phyloP scores from a whole-genome alignment of 2,113 vertebrate species.

The Macroglossus sobrinus region DNA sequence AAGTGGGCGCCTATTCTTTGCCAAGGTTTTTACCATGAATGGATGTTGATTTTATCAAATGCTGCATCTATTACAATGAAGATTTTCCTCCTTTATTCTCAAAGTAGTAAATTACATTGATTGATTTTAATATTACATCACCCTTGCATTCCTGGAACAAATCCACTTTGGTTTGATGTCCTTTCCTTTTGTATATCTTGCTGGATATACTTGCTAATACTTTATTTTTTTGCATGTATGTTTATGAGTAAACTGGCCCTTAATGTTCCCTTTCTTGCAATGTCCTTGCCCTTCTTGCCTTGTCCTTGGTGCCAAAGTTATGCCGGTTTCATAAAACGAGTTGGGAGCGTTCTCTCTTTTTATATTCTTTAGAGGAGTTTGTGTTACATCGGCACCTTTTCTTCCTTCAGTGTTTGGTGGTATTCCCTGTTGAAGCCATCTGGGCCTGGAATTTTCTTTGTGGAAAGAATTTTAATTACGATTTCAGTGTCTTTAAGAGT shows the following conservation, averaged over 20 bases:
- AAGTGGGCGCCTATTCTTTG: background rate
- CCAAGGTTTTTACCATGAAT: background rate
- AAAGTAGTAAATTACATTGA: background rate
- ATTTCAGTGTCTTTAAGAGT: background rate
- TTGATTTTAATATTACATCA: background rate
- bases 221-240: background rate
- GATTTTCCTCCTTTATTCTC: background rate
- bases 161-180: background rate
- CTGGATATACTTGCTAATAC: background rate
- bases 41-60: background rate
- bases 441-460: background rate
- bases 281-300: background rate
- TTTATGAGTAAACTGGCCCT: background rate
- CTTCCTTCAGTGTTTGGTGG: background rate
- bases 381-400: background rate
- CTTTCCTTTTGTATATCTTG: background rate
- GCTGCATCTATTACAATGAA: background rate
- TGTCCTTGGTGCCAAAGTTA: background rate
- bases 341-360: background rate
- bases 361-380: background rate
- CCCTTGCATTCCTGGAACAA: background rate
- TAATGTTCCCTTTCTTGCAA: background rate
- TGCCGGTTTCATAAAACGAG: too few relatives aligned
- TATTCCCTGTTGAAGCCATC: background rate
- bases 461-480: background rate